A percentile compares a stretch with the other conserved stretches of the same genome.
Conservation (phyloP, 1,140 invertebrate genomes). For the Doryteuthis pealeii region DNA sequence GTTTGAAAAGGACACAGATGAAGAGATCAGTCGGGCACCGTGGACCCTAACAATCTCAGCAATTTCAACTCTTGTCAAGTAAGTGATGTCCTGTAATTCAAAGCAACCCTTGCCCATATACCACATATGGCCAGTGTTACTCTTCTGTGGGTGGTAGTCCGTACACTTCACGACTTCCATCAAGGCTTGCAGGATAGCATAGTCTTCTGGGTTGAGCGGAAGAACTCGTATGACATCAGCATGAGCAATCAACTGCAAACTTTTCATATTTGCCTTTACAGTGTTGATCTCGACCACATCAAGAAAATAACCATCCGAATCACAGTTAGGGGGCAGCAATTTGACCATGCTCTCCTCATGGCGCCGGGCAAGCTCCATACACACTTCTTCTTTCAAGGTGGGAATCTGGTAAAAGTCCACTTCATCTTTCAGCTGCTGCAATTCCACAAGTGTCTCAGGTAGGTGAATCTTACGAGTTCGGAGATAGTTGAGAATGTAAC, state of each 20-base stretch:
- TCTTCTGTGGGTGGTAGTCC: background rate
- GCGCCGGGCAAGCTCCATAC: background rate
- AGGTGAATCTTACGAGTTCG: constrained; percentile 4
- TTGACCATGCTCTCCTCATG: background rate
- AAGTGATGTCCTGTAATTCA: constrained; percentile 4
- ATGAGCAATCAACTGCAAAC: background rate
- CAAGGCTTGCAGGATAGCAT: background rate
- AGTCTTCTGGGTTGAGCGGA: background rate
- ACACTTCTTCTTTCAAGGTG: background rate
- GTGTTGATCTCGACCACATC: background rate
- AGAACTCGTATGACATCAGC: background rate
- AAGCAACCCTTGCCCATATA: background rate
- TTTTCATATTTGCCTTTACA: background rate
- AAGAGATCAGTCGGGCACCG: background rate
- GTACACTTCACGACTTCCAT: background rate
- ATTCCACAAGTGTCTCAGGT: background rate
- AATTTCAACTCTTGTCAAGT: constrained; percentile 10
- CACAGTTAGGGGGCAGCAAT: background rate
- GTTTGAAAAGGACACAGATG: background rate
- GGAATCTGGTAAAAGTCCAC: constrained; percentile 9
- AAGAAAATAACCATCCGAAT: background rate
- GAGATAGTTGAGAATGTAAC: constrained; percentile 5
- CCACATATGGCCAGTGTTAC: constrained; percentile 9
- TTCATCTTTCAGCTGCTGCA: constrained; percentile 4
- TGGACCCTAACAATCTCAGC: background rate